Conservation (phyloP, 2,888 invertebrate species). For the Chouioia cunea region DNA sequence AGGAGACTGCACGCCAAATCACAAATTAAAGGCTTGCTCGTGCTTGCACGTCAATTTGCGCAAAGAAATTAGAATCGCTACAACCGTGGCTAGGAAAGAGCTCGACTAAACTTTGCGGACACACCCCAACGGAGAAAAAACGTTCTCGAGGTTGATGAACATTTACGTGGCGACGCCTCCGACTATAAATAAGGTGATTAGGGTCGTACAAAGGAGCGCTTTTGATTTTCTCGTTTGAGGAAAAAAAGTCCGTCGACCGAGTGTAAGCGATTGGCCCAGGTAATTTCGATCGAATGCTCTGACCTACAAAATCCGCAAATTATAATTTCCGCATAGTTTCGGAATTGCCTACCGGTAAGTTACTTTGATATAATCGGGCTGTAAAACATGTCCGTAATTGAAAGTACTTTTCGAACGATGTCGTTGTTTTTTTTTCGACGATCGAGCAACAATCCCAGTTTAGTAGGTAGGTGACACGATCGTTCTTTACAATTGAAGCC, state of each 20-base stretch:
- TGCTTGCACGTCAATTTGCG: too few species aligned
- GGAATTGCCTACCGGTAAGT: neutral
- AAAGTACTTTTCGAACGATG: too few species aligned
- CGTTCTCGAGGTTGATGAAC: conserved; percentile 11
- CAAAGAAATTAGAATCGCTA: too few species aligned
- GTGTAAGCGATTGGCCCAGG: conserved; percentile 42
- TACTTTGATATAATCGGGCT: too few species aligned
- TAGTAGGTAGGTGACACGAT: neutral
- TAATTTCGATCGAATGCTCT: conserved; percentile 33
- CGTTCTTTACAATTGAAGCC: conserved; percentile 41
- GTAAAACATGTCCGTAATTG: too few species aligned
- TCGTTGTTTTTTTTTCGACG: too few species aligned
- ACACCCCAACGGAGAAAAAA: too few species aligned
- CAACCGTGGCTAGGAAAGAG: too few species aligned
- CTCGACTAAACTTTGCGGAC: too few species aligned
- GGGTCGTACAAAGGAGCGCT: conserved; percentile 25
- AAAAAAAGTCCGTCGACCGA: conserved; percentile 29
- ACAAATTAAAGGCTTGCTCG: too few species aligned
- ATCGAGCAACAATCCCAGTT: too few species aligned
- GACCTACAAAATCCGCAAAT: conserved; percentile 44
- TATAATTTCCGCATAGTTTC: conserved; percentile 46
- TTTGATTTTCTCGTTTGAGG: neutral
- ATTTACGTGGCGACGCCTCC: conserved; percentile 47
- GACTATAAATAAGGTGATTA: conserved; percentile 27
- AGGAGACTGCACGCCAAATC: too few species aligned